Base-by-base conservation (phyloP, 2,888 invertebrate species). In the Zaprionus obscuricornis region DNA sequence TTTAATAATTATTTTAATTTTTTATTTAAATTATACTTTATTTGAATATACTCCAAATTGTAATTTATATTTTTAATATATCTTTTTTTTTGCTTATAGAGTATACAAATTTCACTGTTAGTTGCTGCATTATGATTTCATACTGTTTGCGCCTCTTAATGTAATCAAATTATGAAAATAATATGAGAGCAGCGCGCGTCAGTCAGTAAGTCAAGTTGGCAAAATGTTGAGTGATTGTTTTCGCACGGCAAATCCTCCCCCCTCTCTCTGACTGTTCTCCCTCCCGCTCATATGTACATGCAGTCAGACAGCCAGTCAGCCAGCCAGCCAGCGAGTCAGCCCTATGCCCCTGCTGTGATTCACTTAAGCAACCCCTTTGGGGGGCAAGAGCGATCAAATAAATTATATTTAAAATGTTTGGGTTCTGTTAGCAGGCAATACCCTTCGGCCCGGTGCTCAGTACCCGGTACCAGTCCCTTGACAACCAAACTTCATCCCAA, bases 111-210 rank as follows among this genome's bases (percentile, higher is more conserved):
- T 17, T 22, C 33, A 49, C 13, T 5, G 8, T 8, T 8, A 8
- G 3, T 3, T 2, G 5, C 1, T 0, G n/a, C n/a, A 0, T 0
- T 20, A n/a, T 10, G 2, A n/a, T 22, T 7, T 3, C 3, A 17
- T 13, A 42, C 22, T 64, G 62, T 74, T 66, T 57, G 43, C 52
- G 55, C 45, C 52, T 63, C 64, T 56, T 72, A 76, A 85, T 79
- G 84, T 77, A 83, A 86, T 79, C 82, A 85, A 87, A 86, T 83
- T 85, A 83, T 83, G 74, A 77, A 75, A 69, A 71, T 72, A 74
- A 84, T 76, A 76, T 56, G 71, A 71, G 73, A 55, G 64, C 64
- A n/a, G n/a, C n/a, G n/a, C n/a, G n/a, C n/a, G n/a, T n/a, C n/a
- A n/a, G 70, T 47, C 55, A 60, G 76, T 79, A 69, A 83, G 84